Base-by-base conservation (phyloP, 2,797 vertebrate genomes). In the Arremon brunneinucha region DNA sequence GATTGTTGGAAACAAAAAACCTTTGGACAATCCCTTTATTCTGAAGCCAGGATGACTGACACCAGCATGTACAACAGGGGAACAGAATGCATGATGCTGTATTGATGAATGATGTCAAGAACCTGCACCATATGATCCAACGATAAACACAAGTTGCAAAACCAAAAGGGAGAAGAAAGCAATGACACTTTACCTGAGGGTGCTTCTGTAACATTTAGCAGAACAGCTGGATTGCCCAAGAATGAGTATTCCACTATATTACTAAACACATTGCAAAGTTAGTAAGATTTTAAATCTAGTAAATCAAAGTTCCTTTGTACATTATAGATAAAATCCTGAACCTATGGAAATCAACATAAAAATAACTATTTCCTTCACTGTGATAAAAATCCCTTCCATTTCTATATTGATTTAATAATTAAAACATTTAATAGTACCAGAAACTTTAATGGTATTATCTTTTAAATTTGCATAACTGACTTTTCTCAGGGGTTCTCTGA, bases 41-140 rank as follows among this genome's bases (percentile, higher is more conserved):
- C 55, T 76, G 47, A 87, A 91, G 69, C 35, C 46, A 72, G 28
- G 27, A 77, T 83, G 87, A 83, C 37, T 89, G 71, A 89, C 76
- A 87, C 8, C 52, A 87, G 23, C 9, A 53, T 14, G 34, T 44
- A 94, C 30, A 86, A 44, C 1, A 57, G 37, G 20, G n/a, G 18
- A 78, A 62, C 20, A 90, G 70, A 84, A 74, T 84, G 35, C 53
- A 62, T 41, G 74, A 44, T 44, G 63, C 41, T 81, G 23, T 55
- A 60, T 14, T 83, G 86, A 95, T 87, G 57, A 79, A 88, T 83
- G 53, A 81, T 76, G 63, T 69, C 53, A 81, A 87, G 86, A 86
- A 81, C 59, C 26, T 27, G 37, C 43, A 71, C 70, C 88, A 86
- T 86, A 92, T 87, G 88, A 14, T 75, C 88, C 86, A 87, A 19